Percentiles rank a stretch among this genome's conserved stretches.
These are phyloP conservation scores for Sarcophaga caerulescens DNA, from an alignment of 2,888 invertebrate species.

Conservation along the genomic window DNA sequence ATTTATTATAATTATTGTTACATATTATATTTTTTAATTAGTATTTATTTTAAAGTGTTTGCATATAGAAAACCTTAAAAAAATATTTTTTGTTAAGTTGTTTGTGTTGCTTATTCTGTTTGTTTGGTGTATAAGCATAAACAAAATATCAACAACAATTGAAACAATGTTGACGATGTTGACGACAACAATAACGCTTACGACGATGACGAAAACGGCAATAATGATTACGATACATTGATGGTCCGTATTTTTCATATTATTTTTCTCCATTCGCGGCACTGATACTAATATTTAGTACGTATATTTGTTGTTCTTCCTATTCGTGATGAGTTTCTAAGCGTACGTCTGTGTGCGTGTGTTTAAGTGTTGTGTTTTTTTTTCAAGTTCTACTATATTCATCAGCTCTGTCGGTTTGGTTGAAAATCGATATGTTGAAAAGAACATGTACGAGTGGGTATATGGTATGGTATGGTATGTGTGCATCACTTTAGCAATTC, in stretches of 20 bases:
- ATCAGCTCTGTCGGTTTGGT: constrained; percentile 67
- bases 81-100: constrained; percentile 22
- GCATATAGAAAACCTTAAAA: constrained; percentile 14
- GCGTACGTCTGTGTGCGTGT: not conserved
- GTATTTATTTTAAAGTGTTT: not conserved
- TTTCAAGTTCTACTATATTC: constrained; percentile 3
- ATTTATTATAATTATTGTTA: constrained; percentile 16
- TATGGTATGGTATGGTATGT: constrained; percentile 28
- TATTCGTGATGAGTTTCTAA: constrained; percentile 49
- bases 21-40: not conserved
- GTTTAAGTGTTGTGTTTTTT: not conserved
- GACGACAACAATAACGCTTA: not conserved
- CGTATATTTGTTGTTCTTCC: constrained; percentile 45
- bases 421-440: constrained; percentile 76
- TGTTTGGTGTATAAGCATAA: constrained; percentile 36
- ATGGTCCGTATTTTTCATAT: constrained; percentile 41
- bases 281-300: constrained; percentile 59
- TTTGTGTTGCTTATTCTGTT: not conserved
- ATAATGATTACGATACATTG: constrained; percentile 18
- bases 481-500: constrained; percentile 44
- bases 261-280: constrained; percentile 54
- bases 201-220: not conserved
- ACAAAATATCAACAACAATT: constrained; percentile 21
- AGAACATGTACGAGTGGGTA: constrained; percentile 47
- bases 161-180: not conserved